phyloP scores from a whole-genome alignment of 2,113 vertebrate genomes.

The Sylvietta virens region DNA sequence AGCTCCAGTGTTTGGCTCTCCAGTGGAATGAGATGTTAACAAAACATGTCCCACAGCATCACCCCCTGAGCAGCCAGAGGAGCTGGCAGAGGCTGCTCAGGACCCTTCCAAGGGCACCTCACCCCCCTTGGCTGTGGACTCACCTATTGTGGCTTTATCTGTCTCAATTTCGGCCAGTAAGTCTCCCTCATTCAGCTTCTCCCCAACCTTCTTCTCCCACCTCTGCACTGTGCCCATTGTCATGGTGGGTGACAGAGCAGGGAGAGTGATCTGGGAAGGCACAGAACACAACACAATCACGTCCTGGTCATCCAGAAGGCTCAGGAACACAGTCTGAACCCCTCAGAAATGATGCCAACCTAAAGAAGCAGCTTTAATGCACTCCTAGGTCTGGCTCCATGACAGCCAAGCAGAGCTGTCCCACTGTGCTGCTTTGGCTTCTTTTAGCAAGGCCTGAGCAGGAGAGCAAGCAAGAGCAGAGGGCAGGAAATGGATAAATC shows the following conservation, averaged over 20 bases:
- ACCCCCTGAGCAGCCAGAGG: not conserved
- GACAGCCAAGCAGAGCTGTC: not conserved
- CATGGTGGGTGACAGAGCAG: conserved; percentile 97
- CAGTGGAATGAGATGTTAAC: not conserved
- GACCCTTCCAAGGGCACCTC: not conserved
- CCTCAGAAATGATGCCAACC: not conserved
- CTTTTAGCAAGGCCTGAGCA: not conserved
- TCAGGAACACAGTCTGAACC: not conserved
- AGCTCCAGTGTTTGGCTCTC: not conserved
- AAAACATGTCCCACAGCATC: not conserved
- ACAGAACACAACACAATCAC: not conserved
- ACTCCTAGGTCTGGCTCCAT: not conserved
- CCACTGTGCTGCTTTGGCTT: not conserved
- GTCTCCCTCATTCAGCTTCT: conserved; percentile 94
- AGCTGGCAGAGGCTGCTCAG: not conserved
- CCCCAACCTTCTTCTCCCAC: conserved; percentile 98
- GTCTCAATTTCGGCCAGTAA: conserved; percentile 97
- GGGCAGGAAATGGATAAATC: not conserved
- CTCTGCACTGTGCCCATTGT: conserved; percentile 97
- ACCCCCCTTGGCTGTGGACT: not conserved
- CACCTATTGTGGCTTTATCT: conserved; percentile 98
- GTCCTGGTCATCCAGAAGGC: not conserved
- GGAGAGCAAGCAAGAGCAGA: not conserved
- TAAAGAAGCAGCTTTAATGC: not conserved
- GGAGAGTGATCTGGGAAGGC: conserved; percentile 82